phyloP scores from a whole-genome alignment of 2,113 vertebrate species.

The Alaudala cheleensis region DNA sequence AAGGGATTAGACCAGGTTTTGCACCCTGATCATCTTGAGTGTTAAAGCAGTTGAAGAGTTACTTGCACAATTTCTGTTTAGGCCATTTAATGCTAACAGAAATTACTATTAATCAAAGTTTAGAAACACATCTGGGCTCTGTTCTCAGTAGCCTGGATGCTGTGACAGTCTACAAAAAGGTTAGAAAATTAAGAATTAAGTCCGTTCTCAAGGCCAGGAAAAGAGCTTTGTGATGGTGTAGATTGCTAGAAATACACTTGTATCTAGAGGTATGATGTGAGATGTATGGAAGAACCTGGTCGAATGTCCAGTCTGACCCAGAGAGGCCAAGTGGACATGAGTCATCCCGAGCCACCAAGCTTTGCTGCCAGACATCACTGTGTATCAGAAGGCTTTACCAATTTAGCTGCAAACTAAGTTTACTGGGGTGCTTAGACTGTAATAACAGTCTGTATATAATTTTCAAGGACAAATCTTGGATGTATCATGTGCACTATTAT shows the following conservation, averaged over 20 bases:
- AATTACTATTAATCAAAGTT: neutral
- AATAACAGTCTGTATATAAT: neutral
- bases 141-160: neutral
- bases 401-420: neutral
- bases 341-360: neutral
- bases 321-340: neutral
- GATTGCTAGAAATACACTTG: neutral
- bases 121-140: neutral
- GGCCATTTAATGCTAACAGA: neutral
- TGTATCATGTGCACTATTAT: neutral
- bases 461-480: neutral
- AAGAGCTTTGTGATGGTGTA: neutral
- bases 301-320: neutral
- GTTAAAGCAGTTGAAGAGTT: neutral
- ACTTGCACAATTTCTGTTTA: neutral
- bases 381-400: neutral
- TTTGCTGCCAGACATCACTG: neutral
- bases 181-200: neutral
- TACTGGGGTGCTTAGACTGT: neutral
- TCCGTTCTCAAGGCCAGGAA: neutral
- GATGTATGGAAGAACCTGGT: neutral
- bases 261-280: neutral
- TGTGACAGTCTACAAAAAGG: neutral
- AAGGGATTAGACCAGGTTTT: neutral
- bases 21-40: neutral